Percentiles rank a stretch among this genome's conserved stretches.
These are phyloP conservation scores for Nebria brevicollis DNA, from an alignment of 2,888 invertebrate genomes.

Conservation along the genomic window DNA sequence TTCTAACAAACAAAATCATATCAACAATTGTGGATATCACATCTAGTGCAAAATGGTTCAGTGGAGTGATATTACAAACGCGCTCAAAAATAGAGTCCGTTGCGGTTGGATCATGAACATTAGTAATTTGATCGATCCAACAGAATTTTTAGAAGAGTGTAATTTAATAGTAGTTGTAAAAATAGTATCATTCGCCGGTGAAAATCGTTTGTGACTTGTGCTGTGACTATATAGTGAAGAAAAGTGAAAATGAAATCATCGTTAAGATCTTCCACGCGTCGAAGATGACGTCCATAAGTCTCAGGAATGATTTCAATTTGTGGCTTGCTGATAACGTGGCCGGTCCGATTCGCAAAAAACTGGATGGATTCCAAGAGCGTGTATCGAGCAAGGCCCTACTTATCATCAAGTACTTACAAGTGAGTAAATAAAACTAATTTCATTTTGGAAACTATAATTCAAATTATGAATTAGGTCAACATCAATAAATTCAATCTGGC, in stretches of 20 bases:
- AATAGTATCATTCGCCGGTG: no score
- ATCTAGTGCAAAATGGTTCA: no score
- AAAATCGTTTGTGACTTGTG: conserved; percentile 8
- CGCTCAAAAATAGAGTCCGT: no score
- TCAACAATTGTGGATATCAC: no score
- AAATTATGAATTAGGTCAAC: no score
- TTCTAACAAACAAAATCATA: no score
- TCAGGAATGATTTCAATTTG: conserved; percentile 13
- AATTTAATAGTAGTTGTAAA: no score
- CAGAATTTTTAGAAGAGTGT: no score
- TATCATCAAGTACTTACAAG: conserved; percentile 9
- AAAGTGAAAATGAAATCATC: not conserved
- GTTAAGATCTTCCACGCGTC: not conserved
- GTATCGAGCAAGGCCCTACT: not conserved
- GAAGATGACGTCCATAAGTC: conserved; percentile 10
- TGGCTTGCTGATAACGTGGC: conserved; percentile 1
- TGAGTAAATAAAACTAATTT: not conserved
- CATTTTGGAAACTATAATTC: no score
- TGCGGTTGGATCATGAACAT: no score
- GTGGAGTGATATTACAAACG: conserved; percentile 5
- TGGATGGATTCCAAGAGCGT: conserved; percentile 8
- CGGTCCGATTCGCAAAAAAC: not conserved
- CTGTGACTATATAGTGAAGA: conserved; percentile 18
- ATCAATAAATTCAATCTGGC: not conserved
- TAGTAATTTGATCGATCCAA: no score